A percentile compares a stretch with the other conserved stretches of the same genome.
These are phyloP conservation scores for Artibeus lituratus DNA, from an alignment of 2,797 vertebrate genomes.

Conservation along the genomic window DNA sequence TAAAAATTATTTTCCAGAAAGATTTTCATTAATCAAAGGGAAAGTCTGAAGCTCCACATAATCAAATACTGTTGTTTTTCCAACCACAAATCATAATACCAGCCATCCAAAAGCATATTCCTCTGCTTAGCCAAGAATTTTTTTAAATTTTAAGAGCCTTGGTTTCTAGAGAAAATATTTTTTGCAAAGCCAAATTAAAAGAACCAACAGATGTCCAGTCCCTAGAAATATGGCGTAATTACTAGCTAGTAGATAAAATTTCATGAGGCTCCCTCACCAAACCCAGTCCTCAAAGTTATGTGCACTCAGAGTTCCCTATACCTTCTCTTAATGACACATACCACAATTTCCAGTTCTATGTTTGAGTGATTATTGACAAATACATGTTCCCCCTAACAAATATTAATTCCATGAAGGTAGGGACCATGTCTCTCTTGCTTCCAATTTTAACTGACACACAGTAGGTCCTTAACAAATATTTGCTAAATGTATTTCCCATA, in stretches of 20 bases:
- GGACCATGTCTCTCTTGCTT: not conserved
- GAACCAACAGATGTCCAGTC: not conserved
- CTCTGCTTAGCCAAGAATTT: not conserved
- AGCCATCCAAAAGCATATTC: conserved; percentile 9
- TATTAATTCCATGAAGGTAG: not conserved
- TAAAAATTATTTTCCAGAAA: conserved; percentile 12
- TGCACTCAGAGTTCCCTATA: not conserved
- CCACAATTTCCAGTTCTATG: not conserved
- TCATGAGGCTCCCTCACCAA: not conserved
- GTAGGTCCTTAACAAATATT: not conserved
- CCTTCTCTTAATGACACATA: not conserved
- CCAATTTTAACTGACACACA: not conserved
- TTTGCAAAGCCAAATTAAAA: conserved; percentile 26
- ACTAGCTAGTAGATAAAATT: not conserved
- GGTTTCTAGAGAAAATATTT: conserved; percentile 33
- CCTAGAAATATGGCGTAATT: not conserved
- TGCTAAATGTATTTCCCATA: not conserved
- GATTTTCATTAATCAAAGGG: conserved; percentile 43
- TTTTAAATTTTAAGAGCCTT: not conserved
- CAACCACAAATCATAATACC: not conserved
- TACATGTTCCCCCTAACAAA: not conserved
- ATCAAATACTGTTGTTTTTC: conserved; percentile 39
- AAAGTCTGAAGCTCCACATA: not conserved
- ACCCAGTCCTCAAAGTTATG: not conserved
- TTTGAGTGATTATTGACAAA: not conserved